Base-by-base conservation (phyloP, 2,888 invertebrate genomes). In the Calameuta filiformis region DNA sequence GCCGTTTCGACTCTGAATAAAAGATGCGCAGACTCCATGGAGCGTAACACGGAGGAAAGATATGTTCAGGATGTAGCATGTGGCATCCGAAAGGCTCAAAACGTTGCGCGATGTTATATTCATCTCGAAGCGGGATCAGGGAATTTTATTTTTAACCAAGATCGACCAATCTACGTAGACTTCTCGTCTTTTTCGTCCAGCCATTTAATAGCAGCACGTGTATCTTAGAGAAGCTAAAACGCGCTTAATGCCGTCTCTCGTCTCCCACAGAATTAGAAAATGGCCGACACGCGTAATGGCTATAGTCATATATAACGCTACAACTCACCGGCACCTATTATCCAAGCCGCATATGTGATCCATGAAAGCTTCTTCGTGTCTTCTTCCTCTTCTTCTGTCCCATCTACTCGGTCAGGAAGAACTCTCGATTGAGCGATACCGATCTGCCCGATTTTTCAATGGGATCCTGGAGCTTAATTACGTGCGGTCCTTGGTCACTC, bases 121-220 rank as follows among this genome's bases (percentile, higher is more conserved):
- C 76, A 76, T 79, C 79, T 40, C 76, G 31, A 23, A n/a, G 75
- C n/a, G n/a, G 30, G 34, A 75, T 77, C 73, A 76, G 35, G 56
- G 37, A 78, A 78, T 77, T 79, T 76, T 79, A 79, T 77, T 79
- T 79, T 75, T 73, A 77, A 76, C 77, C 73, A 69, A 73, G 74
- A 69, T 69, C 77, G 76, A 77, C 68, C 74, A 35, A 76, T 69
- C 77, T 73, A 40, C 74, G 56, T 35, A 71, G 33, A 12, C 12
- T 33, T 15, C 15, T 31, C 69, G 23, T 31, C 69, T 69, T 33
- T 71, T 71, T 6, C 33, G 12, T 71, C 71, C 30, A 71, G 71
- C 31, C 31, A 15, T 71, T 71, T 31, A 71, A 71, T 71, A 15
- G 71, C 71, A n/a, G 33, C 71, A 30, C 71, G 31, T 71, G 40